phyloP scores from a whole-genome alignment of 1,140 invertebrate genomes.

The Orussus abietinus region DNA sequence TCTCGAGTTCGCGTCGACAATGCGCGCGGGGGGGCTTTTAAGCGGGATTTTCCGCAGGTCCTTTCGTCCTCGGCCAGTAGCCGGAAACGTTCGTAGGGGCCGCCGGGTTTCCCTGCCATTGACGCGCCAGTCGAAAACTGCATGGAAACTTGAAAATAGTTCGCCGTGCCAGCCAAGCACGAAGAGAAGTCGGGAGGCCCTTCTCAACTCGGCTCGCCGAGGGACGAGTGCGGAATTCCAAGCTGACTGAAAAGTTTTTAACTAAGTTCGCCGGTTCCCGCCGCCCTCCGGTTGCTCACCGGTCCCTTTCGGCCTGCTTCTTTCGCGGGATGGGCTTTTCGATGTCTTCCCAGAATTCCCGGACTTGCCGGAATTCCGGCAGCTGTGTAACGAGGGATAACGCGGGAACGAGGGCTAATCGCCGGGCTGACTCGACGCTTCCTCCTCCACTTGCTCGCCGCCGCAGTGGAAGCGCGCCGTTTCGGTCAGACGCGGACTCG shows the following conservation, averaged over 20 bases:
- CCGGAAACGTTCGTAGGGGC: too few relatives aligned
- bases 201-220: conserved; percentile 7
- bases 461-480: too few relatives aligned
- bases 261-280: conserved; percentile 38
- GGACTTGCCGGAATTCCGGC: conserved; percentile 19
- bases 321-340: conserved; percentile 15
- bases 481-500: too few relatives aligned
- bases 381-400: conserved; percentile 12
- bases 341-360: background rate
- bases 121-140: conserved; percentile 28
- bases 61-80: too few relatives aligned
- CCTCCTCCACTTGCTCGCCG: too few relatives aligned
- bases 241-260: conserved; percentile 41
- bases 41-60: too few relatives aligned
- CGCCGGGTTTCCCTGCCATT: too few relatives aligned
- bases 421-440: too few relatives aligned
- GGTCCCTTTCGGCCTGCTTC: conserved; percentile 29
- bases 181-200: conserved; percentile 6
- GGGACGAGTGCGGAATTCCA: conserved; percentile 34
- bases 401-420: conserved; percentile 27
- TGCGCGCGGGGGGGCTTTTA: too few relatives aligned
- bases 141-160: conserved; percentile 39
- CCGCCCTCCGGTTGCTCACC: conserved; percentile 9
- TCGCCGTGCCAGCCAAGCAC: conserved; percentile 20
- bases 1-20: too few relatives aligned